These are phyloP conservation scores for Doryteuthis pealeii DNA, from an alignment of 1,140 invertebrate species.

Conservation along the genomic window DNA sequence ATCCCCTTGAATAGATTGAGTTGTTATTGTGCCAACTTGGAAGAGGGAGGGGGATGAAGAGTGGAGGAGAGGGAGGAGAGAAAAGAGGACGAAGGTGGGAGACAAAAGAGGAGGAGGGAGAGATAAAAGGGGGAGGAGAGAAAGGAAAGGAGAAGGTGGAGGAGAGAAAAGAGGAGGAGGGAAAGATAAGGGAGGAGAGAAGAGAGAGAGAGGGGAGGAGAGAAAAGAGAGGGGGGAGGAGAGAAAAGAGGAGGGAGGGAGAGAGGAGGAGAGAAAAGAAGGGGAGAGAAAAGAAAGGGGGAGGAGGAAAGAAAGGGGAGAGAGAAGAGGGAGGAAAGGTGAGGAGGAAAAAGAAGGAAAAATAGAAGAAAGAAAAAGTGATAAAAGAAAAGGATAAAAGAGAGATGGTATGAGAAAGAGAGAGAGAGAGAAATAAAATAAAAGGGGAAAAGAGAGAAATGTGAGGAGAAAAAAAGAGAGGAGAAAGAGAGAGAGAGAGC, in stretches of 20 bases:
- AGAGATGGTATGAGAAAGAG: background rate
- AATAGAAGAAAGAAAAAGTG: background rate
- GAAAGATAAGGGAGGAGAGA: background rate
- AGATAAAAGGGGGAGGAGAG: background rate
- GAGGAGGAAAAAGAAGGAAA: background rate
- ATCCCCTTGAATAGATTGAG: no score
- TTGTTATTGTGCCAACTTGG: no score
- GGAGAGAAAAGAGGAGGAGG: background rate
- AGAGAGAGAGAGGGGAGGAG: background rate
- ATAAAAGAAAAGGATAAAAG: background rate
- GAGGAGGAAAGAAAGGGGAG: background rate
- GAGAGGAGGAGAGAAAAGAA: background rate
- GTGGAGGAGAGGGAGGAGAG: background rate
- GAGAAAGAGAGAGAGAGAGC: background rate
- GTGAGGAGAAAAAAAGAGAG: background rate
- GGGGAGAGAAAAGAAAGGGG: background rate
- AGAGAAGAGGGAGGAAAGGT: background rate
- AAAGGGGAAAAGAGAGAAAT: background rate
- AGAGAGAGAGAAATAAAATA: background rate
- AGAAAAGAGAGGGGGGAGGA: background rate
- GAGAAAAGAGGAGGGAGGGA: background rate
- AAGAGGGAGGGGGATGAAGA: no score
- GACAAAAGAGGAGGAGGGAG: background rate
- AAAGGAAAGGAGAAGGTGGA: background rate
- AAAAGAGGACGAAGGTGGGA: background rate